These are phyloP conservation scores for Parazoanthus atlanticus DNA, from an alignment of 92 coral and sea anemone genomes.

Conservation along the genomic window DNA sequence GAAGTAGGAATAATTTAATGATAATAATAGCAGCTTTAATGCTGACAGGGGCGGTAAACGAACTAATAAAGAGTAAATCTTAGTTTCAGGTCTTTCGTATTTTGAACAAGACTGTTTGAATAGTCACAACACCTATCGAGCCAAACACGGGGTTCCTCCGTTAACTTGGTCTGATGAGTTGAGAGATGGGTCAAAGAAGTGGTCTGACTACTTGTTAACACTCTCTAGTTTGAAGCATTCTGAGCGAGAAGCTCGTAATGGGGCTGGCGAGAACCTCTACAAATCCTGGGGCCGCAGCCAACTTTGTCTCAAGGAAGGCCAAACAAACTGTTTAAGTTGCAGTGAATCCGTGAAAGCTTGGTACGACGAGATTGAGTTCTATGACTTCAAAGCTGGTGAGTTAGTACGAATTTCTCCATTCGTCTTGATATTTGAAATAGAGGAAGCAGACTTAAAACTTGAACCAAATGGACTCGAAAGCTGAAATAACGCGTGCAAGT, in stretches of 20 bases:
- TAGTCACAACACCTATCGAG: constrained; percentile 19
- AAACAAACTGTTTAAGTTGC: constrained; percentile 12
- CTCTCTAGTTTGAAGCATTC: neutral
- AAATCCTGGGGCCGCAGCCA: neutral
- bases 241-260: neutral
- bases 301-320: neutral
- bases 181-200: neutral
- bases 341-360: constrained; percentile 1
- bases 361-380: constrained; percentile 12
- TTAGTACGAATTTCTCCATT: neutral
- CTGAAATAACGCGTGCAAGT: no score
- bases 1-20: no score
- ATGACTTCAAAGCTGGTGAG: constrained; percentile 4
- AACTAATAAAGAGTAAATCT: neutral
- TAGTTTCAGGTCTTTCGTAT: constrained; percentile 15
- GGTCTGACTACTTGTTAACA: neutral
- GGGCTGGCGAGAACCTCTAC: constrained; percentile 2
- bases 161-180: neutral
- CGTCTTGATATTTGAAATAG: no score
- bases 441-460: neutral
- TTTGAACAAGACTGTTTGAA: constrained; percentile 17
- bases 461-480: no score
- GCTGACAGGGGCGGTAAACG: neutral
- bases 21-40: no score
- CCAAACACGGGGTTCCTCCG: constrained; percentile 1